Evolutionary conservation across 2,888 invertebrate species (phyloP).

Genomic region (Pterobdella sp.): DNA sequence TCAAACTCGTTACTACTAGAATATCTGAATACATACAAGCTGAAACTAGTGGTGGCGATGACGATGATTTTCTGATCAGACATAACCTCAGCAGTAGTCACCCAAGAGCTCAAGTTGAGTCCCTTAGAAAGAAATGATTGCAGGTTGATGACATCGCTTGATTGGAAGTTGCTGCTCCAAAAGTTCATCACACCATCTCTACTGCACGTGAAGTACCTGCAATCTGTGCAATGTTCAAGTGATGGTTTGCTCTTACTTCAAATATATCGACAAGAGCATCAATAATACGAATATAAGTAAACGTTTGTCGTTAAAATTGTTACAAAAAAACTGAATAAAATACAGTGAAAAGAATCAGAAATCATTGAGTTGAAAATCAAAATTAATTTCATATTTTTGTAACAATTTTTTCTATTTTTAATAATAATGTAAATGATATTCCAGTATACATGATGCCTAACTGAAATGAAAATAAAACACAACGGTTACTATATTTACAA

Average conservation of each 20-base stretch:
- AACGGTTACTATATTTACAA: too few relatives aligned
- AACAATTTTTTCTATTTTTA: too few relatives aligned
- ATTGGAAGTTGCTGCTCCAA: conserved; percentile 67
- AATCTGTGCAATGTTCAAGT: conserved; percentile 47
- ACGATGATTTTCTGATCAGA: conserved; percentile 71
- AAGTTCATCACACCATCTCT: conserved; percentile 70
- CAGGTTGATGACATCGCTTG: conserved; percentile 52
- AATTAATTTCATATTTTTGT: too few relatives aligned
- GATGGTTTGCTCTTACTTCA: background rate
- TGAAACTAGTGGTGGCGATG: conserved; percentile 68
- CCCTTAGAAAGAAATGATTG: conserved; percentile 68
- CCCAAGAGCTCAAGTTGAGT: conserved; percentile 60
- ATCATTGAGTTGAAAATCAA: too few relatives aligned
- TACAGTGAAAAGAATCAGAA: conserved; percentile 9
- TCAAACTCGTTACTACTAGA: conserved; percentile 46
- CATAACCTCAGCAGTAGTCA: conserved; percentile 66
- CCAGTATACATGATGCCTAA: too few relatives aligned
- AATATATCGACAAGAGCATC: background rate
- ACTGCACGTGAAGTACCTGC: conserved; percentile 67
- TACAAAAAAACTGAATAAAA: background rate
- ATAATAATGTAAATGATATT: too few relatives aligned
- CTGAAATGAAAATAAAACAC: too few relatives aligned
- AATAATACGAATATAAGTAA: background rate
- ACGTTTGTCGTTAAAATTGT: background rate
- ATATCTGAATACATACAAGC: conserved; percentile 61